A percentile compares a stretch with the other conserved stretches of the same genome.
These are phyloP conservation scores for Apaloderma vittatum DNA, from an alignment of 2,113 vertebrate genomes.

Conservation along the genomic window DNA sequence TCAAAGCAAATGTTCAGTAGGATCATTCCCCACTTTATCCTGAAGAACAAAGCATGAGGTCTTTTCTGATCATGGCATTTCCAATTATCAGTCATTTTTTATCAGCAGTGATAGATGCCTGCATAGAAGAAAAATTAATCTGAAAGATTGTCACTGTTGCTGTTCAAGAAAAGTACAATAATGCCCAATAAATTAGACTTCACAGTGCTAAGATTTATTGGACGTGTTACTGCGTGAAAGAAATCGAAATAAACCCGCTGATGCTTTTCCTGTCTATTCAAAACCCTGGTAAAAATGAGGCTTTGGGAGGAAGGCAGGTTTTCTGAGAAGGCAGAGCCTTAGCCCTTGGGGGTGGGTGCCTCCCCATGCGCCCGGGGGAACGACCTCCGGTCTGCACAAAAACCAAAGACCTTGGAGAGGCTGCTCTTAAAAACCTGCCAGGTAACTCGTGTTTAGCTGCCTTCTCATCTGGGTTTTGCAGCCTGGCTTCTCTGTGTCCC, in stretches of 20 bases:
- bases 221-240: neutral
- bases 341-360: neutral
- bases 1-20: neutral
- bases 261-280: neutral
- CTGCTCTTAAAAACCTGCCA: neutral
- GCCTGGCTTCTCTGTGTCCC: neutral
- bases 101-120: constrained; percentile 23
- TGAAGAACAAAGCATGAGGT: neutral
- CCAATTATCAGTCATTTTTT: constrained; percentile 37
- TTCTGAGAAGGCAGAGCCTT: neutral
- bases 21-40: neutral
- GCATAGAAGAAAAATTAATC: neutral
- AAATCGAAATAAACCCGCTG: constrained; percentile 17
- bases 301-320: neutral
- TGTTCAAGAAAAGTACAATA: constrained; percentile 11
- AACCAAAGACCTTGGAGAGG: neutral
- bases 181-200: constrained; percentile 53
- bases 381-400: neutral
- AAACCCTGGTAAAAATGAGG: neutral
- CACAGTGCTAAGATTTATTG: constrained; percentile 39
- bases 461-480: neutral
- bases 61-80: constrained; percentile 4
- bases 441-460: neutral
- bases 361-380: neutral
- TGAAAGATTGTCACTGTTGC: constrained; percentile 37